Conservation (phyloP, 2,797 vertebrate genomes). For the Gymnocypris eckloni region DNA sequence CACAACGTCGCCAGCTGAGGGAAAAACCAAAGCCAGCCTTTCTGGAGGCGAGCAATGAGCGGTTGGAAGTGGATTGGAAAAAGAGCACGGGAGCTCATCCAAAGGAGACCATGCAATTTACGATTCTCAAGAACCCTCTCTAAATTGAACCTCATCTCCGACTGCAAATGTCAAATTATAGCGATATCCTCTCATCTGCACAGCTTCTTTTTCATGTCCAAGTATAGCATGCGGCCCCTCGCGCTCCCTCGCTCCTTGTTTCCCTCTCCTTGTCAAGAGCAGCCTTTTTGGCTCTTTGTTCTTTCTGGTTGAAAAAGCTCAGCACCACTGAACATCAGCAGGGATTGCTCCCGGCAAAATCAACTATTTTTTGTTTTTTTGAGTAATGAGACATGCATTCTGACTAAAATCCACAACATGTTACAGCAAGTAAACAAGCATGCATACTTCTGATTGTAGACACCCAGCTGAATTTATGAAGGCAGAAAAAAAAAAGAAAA, state of each 20-base stretch:
- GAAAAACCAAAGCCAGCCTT: constrained; percentile 61
- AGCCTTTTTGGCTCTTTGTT: constrained; percentile 63
- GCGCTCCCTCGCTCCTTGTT: constrained; percentile 28
- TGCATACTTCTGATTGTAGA: constrained; percentile 23
- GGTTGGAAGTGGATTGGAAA: constrained; percentile 70
- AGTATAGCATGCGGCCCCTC: constrained; percentile 51
- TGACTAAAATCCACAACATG: constrained; percentile 11
- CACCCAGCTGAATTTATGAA: constrained; percentile 24
- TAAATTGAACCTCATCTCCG: constrained; percentile 67
- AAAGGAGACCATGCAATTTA: constrained; percentile 64
- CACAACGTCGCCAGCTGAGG: constrained; percentile 47
- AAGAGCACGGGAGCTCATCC: constrained; percentile 58
- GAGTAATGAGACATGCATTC: constrained; percentile 35
- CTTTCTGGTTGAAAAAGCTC: constrained; percentile 61
- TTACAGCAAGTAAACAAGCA: constrained; percentile 52
- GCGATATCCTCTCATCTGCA: constrained; percentile 57
- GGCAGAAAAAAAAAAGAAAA: background rate
- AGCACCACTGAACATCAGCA: constrained; percentile 53
- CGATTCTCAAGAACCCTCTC: constrained; percentile 65
- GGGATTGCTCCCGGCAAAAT: constrained; percentile 52
- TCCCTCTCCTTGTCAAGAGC: constrained; percentile 61
- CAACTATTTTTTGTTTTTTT: constrained; percentile 32
- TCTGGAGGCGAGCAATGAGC: constrained; percentile 59
- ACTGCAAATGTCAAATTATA: constrained; percentile 64
- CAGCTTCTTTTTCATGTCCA: constrained; percentile 55